phyloP scores from a whole-genome alignment of 2,797 vertebrate species.

The Melopsittacus undulatus region DNA sequence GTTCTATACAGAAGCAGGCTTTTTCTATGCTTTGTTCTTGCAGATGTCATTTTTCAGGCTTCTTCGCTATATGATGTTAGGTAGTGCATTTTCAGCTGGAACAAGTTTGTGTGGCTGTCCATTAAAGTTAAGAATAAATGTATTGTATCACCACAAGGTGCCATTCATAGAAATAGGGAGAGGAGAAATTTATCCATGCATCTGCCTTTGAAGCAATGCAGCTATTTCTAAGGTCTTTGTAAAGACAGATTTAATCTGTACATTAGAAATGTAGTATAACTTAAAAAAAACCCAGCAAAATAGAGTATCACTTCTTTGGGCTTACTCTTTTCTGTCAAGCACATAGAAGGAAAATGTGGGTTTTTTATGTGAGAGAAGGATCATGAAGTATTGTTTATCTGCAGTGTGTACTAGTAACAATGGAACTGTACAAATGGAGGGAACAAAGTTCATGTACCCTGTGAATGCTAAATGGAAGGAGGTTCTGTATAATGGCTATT shows the following conservation, averaged over 20 bases:
- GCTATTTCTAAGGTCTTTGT: not conserved
- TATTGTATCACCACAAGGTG: not conserved
- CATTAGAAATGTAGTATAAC: not conserved
- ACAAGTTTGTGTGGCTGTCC: not conserved
- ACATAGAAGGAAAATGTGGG: not conserved
- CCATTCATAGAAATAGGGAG: not conserved
- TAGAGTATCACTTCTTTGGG: not conserved
- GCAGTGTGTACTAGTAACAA: not conserved
- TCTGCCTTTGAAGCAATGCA: not conserved
- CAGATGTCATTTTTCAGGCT: not conserved
- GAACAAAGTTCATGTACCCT: not conserved
- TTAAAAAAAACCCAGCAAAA: not conserved
- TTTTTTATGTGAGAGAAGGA: not conserved
- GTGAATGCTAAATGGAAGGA: not conserved
- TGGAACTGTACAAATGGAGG: not conserved
- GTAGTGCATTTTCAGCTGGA: not conserved
- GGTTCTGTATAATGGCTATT: not conserved
- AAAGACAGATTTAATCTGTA: not conserved
- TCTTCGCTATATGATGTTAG: not conserved
- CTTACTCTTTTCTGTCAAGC: not conserved
- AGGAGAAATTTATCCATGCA: not conserved
- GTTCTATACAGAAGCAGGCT: not conserved
- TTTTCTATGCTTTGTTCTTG: not conserved
- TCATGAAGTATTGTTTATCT: conserved; percentile 3
- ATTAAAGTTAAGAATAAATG: conserved; percentile 8